These are phyloP conservation scores for Diploscapter pachys DNA, from an alignment of 1,140 invertebrate species.

Conservation along the genomic window DNA sequence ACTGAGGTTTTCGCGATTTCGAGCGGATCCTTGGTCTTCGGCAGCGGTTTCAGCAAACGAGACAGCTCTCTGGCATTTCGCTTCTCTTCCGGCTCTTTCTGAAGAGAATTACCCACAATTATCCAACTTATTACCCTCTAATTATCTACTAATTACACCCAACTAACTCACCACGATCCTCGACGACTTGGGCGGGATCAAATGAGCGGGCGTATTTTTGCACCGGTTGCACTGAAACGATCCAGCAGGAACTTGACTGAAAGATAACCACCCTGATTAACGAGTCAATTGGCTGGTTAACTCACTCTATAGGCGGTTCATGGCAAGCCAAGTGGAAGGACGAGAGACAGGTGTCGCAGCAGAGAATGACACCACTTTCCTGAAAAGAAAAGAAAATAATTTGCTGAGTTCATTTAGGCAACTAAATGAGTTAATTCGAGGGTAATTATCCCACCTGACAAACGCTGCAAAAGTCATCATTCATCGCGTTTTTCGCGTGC, in stretches of 20 bases:
- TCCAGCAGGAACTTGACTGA: slow-evolving; percentile 25
- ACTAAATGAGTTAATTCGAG: slow-evolving; percentile 8
- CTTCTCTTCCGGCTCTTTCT: too few species aligned
- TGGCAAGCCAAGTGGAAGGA: slow-evolving; percentile 91
- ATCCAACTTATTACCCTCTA: too few species aligned
- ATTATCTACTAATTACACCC: too few species aligned
- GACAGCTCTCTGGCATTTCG: too few species aligned
- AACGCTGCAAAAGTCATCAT: slow-evolving; percentile 30
- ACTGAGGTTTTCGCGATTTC: too few species aligned
- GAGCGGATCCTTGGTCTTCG: too few species aligned
- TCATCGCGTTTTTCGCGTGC: not conserved
- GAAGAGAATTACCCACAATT: too few species aligned
- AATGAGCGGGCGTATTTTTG: slow-evolving; percentile 1
- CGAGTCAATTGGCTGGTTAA: not conserved
- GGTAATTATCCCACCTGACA: slow-evolving; percentile 22
- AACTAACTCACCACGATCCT: too few species aligned
- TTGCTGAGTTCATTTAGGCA: not conserved
- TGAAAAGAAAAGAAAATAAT: slow-evolving; percentile 66
- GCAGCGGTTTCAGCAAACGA: too few species aligned
- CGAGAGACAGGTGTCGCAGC: slow-evolving; percentile 87
- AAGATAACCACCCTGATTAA: not conserved
- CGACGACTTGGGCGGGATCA: too few species aligned
- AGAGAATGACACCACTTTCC: slow-evolving; percentile 89
- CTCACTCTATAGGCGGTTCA: slow-evolving; percentile 36
- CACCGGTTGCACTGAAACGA: slow-evolving; percentile 38